phyloP scores from a whole-genome alignment of 2,113 vertebrate species.

The Sialia sialis region DNA sequence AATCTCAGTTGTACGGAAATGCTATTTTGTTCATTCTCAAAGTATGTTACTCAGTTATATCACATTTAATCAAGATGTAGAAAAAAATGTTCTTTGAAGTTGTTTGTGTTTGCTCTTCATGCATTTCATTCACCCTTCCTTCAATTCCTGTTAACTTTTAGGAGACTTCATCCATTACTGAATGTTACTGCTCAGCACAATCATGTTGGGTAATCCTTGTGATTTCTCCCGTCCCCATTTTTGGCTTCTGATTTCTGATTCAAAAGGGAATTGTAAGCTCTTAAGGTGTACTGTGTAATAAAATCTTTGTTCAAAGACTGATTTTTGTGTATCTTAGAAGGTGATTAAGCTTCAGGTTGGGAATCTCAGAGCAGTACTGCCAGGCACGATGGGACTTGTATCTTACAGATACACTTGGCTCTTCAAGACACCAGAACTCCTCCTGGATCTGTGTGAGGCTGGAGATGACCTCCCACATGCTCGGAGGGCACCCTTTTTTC shows the following conservation, averaged over 20 bases:
- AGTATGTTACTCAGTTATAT: neutral
- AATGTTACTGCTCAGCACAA: rapidly evolving
- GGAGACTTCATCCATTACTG: neutral
- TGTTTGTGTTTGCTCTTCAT: neutral
- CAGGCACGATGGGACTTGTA: rapidly evolving
- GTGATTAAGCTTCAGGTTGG: neutral
- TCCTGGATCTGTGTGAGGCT: neutral
- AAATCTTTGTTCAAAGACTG: neutral
- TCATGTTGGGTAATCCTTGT: neutral
- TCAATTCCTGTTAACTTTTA: neutral
- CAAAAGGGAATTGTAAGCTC: neutral
- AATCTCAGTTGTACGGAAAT: neutral
- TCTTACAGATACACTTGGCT: neutral
- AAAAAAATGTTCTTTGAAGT: neutral
- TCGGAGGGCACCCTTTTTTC: neutral
- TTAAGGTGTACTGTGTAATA: neutral
- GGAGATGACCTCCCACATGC: neutral
- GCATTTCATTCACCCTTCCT: neutral
- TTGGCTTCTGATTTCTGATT: neutral
- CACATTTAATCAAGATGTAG: neutral
- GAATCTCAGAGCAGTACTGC: neutral
- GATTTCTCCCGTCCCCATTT: neutral
- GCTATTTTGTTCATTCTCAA: neutral
- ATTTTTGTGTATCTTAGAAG: neutral
- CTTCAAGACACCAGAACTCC: neutral